These are phyloP conservation scores for Corythaixoides concolor DNA, from an alignment of 2,113 vertebrate genomes.

Conservation along the genomic window DNA sequence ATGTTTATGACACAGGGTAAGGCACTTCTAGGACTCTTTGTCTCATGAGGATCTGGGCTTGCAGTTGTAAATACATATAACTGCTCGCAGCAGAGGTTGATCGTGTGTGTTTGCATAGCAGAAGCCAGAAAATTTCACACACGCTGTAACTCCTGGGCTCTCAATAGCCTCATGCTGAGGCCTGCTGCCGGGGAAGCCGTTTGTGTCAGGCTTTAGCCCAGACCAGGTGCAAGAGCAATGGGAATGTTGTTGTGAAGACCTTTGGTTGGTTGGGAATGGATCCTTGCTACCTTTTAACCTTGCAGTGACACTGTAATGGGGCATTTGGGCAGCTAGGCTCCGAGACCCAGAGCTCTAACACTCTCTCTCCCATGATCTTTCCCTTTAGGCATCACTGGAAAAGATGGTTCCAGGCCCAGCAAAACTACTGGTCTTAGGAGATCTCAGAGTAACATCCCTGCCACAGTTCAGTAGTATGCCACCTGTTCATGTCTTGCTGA, in stretches of 20 bases:
- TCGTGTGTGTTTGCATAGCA: neutral
- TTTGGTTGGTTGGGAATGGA: neutral
- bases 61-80: neutral
- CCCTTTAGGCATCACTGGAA: slow-evolving; percentile 44
- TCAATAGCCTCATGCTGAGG: neutral
- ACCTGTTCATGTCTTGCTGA: neutral
- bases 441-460: neutral
- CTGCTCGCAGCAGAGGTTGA: neutral
- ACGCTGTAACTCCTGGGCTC: neutral
- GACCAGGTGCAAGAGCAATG: neutral
- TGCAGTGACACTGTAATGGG: neutral
- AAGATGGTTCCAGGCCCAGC: neutral
- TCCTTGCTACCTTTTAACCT: neutral
- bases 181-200: neutral
- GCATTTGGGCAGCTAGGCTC: neutral
- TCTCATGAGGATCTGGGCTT: neutral
- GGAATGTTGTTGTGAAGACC: neutral
- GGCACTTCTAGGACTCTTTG: neutral
- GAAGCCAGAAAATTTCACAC: neutral
- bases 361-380: slow-evolving; percentile 23
- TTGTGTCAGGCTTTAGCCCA: neutral
- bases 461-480: neutral
- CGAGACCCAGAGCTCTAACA: neutral
- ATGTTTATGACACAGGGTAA: neutral
- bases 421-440: slow-evolving; percentile 26